Evolutionary conservation across 2,113 vertebrate genomes (phyloP), one percentile per base, ranked within the genome.

Genomic region (Mesitornis unicolor): DNA sequence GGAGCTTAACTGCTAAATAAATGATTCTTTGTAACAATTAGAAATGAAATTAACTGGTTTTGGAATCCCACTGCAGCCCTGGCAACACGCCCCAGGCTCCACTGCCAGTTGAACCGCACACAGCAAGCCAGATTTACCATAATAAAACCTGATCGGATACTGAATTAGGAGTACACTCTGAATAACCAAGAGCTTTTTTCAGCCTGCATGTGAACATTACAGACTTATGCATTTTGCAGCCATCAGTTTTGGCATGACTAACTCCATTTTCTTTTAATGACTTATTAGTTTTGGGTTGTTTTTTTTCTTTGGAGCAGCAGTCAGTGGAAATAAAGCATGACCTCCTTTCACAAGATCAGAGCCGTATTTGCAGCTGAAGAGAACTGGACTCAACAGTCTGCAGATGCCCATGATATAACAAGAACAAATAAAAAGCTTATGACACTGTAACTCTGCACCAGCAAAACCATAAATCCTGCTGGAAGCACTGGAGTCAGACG

Each of bases 351-450:
- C 57, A 74, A 88, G 43, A 96, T 90, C 82, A 88, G 88, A 97
- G 86, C 77, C 0, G 2, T 79, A 92, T 93, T 78, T 93, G 83
- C 91, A 93, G 77, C 82, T 85, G 85, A 95, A 90, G 92, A 95
- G 65, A 94, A 95, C 67, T 36, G 88, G 88, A 90, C 85, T 69
- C 95, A 89, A 91, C 88, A 89, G 91, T 73, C 78, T 31, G 64
- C 95, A 97, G 93, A 94, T 90, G 87, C 71, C 90, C 88, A 51
- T 56, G 88, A 86, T 91, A 95, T 90, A 95, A 88, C 65, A 93
- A 88, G 84, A 93, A 84, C 88, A 96, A 97, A 96, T 96, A 94
- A 97, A 96, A 97, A 95, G 86, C 95, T 97, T 96, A 94, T 93
- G 84, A 94, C 84, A 93, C 70, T 93, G 93, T 97, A 97, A 96